phyloP scores from a whole-genome alignment of 2,797 vertebrate genomes.

The Etheostoma nigrum region DNA sequence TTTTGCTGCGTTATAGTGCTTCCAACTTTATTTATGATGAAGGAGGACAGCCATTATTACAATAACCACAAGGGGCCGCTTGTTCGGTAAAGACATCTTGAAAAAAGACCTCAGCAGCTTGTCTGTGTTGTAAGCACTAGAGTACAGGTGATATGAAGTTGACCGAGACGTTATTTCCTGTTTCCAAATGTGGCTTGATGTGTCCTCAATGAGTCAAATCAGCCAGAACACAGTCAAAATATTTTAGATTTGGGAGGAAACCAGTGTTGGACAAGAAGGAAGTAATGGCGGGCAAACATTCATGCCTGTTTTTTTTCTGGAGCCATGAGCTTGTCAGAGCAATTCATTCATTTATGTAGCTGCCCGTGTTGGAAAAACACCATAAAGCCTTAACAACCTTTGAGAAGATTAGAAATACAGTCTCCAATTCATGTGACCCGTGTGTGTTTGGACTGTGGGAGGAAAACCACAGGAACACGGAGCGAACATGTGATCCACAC shows the following conservation, averaged over 20 bases:
- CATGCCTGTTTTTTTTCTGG: constrained; percentile 3
- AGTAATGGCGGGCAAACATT: constrained; percentile 9
- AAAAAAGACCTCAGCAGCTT: too few relatives aligned
- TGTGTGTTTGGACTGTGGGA: constrained; percentile 54
- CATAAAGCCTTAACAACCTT: constrained; percentile 53
- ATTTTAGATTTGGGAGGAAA: constrained; percentile 7
- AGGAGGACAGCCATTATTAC: not conserved
- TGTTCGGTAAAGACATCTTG: too few relatives aligned
- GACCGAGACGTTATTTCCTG: not conserved
- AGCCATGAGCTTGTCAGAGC: constrained; percentile 18
- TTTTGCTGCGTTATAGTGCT: too few relatives aligned
- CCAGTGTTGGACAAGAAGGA: constrained; percentile 16
- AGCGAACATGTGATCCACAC: constrained; percentile 61
- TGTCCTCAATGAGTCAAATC: not conserved
- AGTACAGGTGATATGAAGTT: not conserved
- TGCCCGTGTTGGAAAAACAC: constrained; percentile 56
- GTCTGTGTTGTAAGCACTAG: too few relatives aligned
- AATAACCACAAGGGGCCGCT: not conserved
- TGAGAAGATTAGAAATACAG: constrained; percentile 61
- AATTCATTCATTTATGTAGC: constrained; percentile 34
- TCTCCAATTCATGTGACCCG: constrained; percentile 63
- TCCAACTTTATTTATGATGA: too few relatives aligned
- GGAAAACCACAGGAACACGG: constrained; percentile 33
- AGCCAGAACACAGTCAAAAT: not conserved
- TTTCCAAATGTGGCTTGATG: not conserved